Evolutionary conservation across 1,140 invertebrate genomes (phyloP).

Genomic region (Caenorhabditis remanei): DNA sequence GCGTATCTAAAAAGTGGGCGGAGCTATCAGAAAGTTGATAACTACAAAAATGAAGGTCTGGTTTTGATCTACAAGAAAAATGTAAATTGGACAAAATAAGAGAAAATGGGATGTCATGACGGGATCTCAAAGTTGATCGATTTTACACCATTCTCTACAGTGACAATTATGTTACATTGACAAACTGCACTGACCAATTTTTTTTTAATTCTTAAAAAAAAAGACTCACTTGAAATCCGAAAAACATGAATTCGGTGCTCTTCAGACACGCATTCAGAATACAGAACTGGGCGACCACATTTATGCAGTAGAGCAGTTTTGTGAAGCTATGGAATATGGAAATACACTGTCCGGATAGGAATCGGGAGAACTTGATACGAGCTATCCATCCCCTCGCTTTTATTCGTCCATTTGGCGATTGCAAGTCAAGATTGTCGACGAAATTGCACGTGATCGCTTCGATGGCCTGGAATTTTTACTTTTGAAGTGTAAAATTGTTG

Average conservation of each 20-base stretch:
- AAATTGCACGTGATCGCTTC: constrained; percentile 69
- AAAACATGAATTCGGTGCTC: constrained; percentile 89
- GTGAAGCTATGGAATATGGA: constrained; percentile 80
- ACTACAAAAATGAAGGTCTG: no score
- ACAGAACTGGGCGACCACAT: constrained; percentile 96
- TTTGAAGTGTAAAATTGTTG: no score
- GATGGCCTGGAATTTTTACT: constrained; percentile 67
- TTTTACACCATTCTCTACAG: no score
- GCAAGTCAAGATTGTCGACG: constrained; percentile 75
- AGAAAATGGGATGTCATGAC: no score
- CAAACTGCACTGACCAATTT: no score
- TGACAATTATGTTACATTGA: no score
- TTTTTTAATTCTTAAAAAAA: not conserved
- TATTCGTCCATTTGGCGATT: constrained; percentile 59
- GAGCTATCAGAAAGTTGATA: no score
- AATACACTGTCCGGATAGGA: constrained; percentile 80
- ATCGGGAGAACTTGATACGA: constrained; percentile 62
- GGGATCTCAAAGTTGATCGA: no score
- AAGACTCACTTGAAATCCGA: constrained; percentile 86
- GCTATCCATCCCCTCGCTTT: constrained; percentile 6
- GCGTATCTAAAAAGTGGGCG: no score
- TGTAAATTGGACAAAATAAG: no score
- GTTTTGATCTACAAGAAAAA: no score
- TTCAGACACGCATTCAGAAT: constrained; percentile 93
- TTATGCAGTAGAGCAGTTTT: constrained; percentile 81